These are phyloP conservation scores for Hylaeus anthracinus DNA, from an alignment of 1,140 invertebrate species.

Conservation along the genomic window DNA sequence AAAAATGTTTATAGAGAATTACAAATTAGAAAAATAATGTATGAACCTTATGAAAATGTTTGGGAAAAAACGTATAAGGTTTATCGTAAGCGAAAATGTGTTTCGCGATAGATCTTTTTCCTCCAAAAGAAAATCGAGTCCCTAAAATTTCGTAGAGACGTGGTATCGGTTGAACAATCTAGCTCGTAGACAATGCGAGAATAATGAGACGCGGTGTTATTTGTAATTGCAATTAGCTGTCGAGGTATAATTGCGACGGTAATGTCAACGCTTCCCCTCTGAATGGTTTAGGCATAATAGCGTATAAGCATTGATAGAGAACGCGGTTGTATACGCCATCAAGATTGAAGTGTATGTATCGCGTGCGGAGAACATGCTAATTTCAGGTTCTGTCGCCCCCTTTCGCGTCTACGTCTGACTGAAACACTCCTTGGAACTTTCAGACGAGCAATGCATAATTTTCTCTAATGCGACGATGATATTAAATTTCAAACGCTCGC, in stretches of 20 bases:
- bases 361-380: slow-evolving; percentile 1
- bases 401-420: not conserved
- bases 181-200: not conserved
- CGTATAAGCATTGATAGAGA: slow-evolving; percentile 8
- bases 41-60: too few species aligned
- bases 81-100: too few species aligned
- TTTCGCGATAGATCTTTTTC: too few species aligned
- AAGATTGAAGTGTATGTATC: not conserved
- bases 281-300: slow-evolving; percentile 23
- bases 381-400: not conserved
- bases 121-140: not conserved
- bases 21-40: too few species aligned
- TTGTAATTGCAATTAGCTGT: slow-evolving; percentile 19
- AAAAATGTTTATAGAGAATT: too few species aligned
- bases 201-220: not conserved
- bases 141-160: not conserved
- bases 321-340: not conserved
- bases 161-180: not conserved
- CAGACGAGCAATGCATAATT: not conserved
- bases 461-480: not conserved
- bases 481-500: not conserved
- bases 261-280: slow-evolving; percentile 14
- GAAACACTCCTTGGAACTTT: not conserved
- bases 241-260: slow-evolving; percentile 3
- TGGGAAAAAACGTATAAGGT: too few species aligned